Base-by-base conservation (phyloP, 1,140 invertebrate genomes). In the Xylocopa sonorina region DNA sequence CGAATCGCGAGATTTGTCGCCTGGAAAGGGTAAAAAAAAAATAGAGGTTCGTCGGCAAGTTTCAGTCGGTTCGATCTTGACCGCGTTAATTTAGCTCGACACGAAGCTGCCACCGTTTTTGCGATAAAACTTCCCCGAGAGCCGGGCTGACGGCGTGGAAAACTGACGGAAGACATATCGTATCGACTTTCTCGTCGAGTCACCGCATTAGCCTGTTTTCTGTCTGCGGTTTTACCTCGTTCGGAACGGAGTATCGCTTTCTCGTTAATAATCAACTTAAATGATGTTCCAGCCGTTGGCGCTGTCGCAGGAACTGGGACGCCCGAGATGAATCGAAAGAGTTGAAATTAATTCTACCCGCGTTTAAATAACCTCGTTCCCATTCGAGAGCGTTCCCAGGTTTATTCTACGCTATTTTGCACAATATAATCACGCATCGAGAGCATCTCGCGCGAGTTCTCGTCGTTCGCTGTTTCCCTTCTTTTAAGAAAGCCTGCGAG, bases 161-260 rank as follows among this genome's bases (percentile, higher is more conserved):
- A 78, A 78, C 77, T 78, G 69, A 62, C 68, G 58, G 57, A 60
- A 72, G 77, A 73, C 60, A 43, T 64, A 57, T 73, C 69, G 58
- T 78, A 78, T 78, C 77, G 69, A 73, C 77, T 78, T 78, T 78
- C 69, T 72, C 75, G 75, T 46, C 69, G 55, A 78, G 68, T 60
- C 46, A 73, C 48, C 57, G 77, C 60, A 78, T 78, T 78, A 73
- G 69, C 69, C 58, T 72, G 77, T 78, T 78, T 73, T 62, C 77
- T 72, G 69, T 48, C 41, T 64, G 77, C 77, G 69, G 77, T 72
- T 72, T 72, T 57, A 43, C 57, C n/a, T 60, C 55, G 24, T n/a
- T 43, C 46, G 29, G 5, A n/a, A 53, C 50, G 7, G 55, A 72
- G 57, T 72, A 72, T 78, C 77, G 69, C 58, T 72, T 63, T 62